A percentile compares a stretch with the other conserved stretches of the same genome.
Conservation (phyloP, 2,888 invertebrate genomes). For the Parasteatoda lunata region DNA sequence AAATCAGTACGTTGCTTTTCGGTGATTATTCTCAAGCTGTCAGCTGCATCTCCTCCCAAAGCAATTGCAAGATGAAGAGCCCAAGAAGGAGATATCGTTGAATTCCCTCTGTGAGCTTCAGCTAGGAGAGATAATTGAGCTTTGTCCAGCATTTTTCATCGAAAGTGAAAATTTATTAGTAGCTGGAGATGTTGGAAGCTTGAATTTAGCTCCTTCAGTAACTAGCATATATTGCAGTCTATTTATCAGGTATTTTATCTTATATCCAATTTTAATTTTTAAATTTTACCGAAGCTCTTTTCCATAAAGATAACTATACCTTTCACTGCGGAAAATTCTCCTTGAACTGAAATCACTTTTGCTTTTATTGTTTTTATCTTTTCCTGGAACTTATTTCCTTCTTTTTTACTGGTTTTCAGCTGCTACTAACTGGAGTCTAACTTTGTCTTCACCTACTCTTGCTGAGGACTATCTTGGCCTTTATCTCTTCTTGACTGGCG, state of each 20-base stretch:
- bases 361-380: background rate
- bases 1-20: background rate
- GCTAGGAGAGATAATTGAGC: background rate
- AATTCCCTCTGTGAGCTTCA: background rate
- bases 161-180: background rate
- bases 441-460: too few species aligned
- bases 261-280: background rate
- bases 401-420: too few species aligned
- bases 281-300: background rate
- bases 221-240: background rate
- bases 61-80: background rate
- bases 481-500: too few species aligned
- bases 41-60: background rate
- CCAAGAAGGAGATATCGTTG: background rate
- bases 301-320: background rate
- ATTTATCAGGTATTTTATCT: background rate
- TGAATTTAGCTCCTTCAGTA: background rate
- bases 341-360: too few species aligned
- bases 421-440: too few species aligned
- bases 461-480: too few species aligned
- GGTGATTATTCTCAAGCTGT: background rate
- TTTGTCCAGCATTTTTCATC: background rate
- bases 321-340: background rate
- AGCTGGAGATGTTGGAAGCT: background rate
- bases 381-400: background rate